Percentiles rank a stretch among this genome's conserved stretches.
Conservation (phyloP, 1,140 invertebrate genomes). For the Drosophila subobscura region DNA sequence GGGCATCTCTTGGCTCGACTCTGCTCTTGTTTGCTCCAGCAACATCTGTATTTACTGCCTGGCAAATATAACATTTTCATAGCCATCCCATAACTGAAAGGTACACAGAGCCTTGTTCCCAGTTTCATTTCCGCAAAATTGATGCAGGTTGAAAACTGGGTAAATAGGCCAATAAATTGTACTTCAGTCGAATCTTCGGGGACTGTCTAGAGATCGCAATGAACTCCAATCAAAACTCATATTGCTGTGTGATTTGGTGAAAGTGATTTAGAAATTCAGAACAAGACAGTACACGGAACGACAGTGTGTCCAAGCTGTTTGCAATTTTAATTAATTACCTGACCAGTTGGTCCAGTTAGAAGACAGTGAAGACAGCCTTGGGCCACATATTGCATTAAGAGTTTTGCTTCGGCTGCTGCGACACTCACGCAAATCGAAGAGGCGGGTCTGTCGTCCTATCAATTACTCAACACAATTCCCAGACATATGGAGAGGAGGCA, state of each 20-base stretch:
- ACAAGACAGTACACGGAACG: background rate
- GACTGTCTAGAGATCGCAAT: too few species aligned
- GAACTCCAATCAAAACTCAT: too few species aligned
- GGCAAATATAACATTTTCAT: constrained; percentile 62
- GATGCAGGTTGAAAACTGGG: too few species aligned
- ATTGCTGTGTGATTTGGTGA: too few species aligned
- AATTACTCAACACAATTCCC: constrained; percentile 59
- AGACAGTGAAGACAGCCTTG: too few species aligned
- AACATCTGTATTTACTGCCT: constrained; percentile 57
- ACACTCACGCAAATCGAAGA: constrained; percentile 50
- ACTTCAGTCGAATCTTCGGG: too few species aligned
- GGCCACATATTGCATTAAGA: constrained; percentile 44
- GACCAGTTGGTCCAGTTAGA: constrained; percentile 28
- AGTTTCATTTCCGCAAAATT: too few species aligned
- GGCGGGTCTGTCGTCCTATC: constrained; percentile 47
- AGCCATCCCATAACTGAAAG: constrained; percentile 1
- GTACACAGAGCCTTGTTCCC: background rate
- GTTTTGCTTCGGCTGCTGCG: background rate
- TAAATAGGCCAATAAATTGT: too few species aligned
- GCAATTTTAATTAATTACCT: constrained; percentile 72
- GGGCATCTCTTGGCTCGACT: constrained; percentile 5
- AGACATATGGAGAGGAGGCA: constrained; percentile 3
- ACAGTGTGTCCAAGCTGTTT: constrained; percentile 27
- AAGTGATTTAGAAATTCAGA: too few species aligned
- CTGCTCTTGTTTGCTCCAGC: constrained; percentile 15